Base-by-base conservation (phyloP, 35 echinoderm and acorn worm genomes). In the Acanthaster planci region DNA sequence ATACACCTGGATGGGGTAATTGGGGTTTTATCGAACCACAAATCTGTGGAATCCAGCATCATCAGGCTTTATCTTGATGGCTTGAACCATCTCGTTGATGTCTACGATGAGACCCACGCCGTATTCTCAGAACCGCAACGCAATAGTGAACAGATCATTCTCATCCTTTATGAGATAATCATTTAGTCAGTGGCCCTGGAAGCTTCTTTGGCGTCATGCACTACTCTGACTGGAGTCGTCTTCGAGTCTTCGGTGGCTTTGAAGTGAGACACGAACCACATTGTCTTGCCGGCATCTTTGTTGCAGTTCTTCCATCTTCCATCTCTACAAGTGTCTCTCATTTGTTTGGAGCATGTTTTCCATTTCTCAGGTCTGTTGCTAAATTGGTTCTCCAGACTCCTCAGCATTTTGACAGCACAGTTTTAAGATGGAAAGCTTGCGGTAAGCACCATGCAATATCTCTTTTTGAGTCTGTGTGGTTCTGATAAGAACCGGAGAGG, bases 1-100 rank as follows among this genome's bases (percentile, higher is more conserved):
- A 34, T 89, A 89, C 5, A 89, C 79, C 38, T 83, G 78, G 21
- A 89, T 89, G 2, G 87, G 87, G 26, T 89, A 79, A 89, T 59
- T 85, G 10, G 83, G 83, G 6, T 76, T 76, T 37, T 85, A 58
- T 10, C 59, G 37, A 23, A 85, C 68, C 60, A 76, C 37, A 40
- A 76, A 79, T 14, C 51, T 42, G 14, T 59, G 72, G 76, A 85
- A 85, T 17, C 60, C 56, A 54, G 82, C 82, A 30, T 84, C 67
- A 2, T 79, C 85, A 19, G 8, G 42, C 12, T 16, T 9, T 12
- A 14, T 8, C 12, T 29, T 17, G 12, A 17, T 27, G 32, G 51
- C 51, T 36, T 68, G 82, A 76, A 84, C 34, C 82, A 84, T 84
- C 56, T 64, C 38, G 82, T 36, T 64, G 82, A 84, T 68, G 55